These are phyloP conservation scores for Macropodus opercularis DNA, from an alignment of 2,797 vertebrate species.

Conservation along the genomic window DNA sequence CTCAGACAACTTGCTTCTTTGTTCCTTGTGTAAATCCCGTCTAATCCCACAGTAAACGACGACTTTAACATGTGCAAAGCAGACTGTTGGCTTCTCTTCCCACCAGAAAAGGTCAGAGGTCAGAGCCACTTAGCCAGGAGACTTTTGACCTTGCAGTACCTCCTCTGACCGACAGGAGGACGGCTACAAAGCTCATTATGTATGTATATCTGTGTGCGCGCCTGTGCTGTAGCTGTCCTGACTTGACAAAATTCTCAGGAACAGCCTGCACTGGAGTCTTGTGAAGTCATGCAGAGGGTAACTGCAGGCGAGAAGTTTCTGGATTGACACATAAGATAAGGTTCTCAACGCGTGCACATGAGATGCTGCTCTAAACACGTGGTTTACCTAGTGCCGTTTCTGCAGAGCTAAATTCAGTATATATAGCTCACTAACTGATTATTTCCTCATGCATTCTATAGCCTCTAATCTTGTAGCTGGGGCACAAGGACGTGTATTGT, in stretches of 20 bases:
- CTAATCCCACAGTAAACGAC: conserved; percentile 7
- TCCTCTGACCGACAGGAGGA: conserved; percentile 45
- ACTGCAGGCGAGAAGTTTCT: conserved; percentile 55
- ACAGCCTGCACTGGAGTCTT: conserved; percentile 54
- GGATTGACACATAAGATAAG: conserved; percentile 52
- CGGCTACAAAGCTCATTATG: conserved; percentile 29
- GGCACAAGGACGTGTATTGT: conserved; percentile 46
- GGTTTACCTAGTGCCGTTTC: conserved; percentile 4
- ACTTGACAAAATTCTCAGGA: conserved; percentile 69
- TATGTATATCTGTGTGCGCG: conserved; percentile 22
- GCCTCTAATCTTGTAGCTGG: conserved; percentile 17
- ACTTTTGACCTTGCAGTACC: conserved; percentile 48
- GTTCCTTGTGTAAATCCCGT: conserved; percentile 21
- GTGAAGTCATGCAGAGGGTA: conserved; percentile 62
- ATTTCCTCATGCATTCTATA: conserved; percentile 32
- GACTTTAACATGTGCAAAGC: conserved; percentile 17
- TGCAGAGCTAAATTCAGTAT: conserved; percentile 15
- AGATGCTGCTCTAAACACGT: conserved; percentile 24
- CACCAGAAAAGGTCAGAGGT: conserved; percentile 42
- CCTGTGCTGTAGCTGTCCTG: conserved; percentile 53
- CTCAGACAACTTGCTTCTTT: conserved; percentile 1
- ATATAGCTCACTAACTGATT: conserved; percentile 26
- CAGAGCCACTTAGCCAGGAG: conserved; percentile 16
- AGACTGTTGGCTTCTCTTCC: neutral
- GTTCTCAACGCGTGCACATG: conserved; percentile 32